Evolutionary conservation across 2,797 vertebrate genomes (phyloP).

Genomic region (Cichlasoma orientale): DNA sequence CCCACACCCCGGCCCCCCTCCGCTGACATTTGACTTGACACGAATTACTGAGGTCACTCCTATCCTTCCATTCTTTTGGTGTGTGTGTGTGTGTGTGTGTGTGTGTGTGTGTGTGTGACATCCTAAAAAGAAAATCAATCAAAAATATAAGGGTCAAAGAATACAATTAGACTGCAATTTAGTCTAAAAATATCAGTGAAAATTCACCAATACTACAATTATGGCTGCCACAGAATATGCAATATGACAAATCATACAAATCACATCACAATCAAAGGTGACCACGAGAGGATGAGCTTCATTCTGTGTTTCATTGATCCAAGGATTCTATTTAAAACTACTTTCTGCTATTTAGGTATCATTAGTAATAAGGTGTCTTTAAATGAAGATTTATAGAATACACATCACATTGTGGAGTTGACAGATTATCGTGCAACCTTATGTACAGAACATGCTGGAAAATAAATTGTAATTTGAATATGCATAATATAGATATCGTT

Average conservation of each 20-base stretch:
- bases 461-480: too few species aligned
- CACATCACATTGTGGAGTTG: neutral
- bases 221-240: neutral
- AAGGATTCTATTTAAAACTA: neutral
- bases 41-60: slow-evolving; percentile 55
- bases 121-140: neutral
- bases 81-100: neutral
- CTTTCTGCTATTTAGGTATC: neutral
- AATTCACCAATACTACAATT: neutral
- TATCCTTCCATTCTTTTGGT: slow-evolving; percentile 9
- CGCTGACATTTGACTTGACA: slow-evolving; percentile 74
- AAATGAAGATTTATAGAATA: neutral
- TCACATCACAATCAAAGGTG: neutral
- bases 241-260: neutral
- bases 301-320: slow-evolving; percentile 3
- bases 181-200: neutral
- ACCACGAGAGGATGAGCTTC: neutral
- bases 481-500: too few species aligned
- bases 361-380: neutral
- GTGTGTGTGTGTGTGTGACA: slow-evolving; percentile 12
- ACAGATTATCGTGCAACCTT: neutral
- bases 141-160: neutral
- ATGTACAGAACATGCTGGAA: neutral
- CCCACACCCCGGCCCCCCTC: neutral
- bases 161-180: neutral